A percentile compares a stretch with the other conserved stretches of the same genome.
phyloP scores from a whole-genome alignment of 2,888 invertebrate genomes.

The Pristionchus exspectatus region DNA sequence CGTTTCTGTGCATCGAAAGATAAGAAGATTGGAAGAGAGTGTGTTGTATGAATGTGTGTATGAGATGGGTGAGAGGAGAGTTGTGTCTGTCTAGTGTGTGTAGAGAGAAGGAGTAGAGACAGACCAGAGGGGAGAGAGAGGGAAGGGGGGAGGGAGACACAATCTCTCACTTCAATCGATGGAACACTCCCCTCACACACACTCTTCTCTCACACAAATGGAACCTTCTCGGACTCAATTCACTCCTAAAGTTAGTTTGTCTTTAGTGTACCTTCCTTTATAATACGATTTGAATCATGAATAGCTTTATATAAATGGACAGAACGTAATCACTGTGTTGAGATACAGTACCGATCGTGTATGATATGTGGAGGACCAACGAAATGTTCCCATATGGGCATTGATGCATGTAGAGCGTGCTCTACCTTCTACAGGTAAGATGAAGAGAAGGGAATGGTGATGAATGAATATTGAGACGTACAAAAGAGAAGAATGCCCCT shows the following conservation, averaged over 20 bases:
- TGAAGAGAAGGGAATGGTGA: neutral
- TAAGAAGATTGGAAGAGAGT: neutral
- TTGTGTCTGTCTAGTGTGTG: constrained; percentile 43
- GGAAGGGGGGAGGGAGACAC: constrained; percentile 26
- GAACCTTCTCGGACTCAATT: neutral
- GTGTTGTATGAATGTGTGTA: constrained; percentile 10
- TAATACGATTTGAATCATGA: neutral
- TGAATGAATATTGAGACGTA: constrained; percentile 7
- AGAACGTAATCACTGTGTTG: neutral
- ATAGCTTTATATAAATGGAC: too few species aligned
- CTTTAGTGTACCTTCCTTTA: neutral
- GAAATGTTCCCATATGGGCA: constrained; percentile 45
- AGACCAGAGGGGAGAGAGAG: constrained; percentile 10
- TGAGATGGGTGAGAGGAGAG: neutral
- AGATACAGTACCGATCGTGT: constrained; percentile 23
- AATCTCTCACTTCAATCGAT: constrained; percentile 5
- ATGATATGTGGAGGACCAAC: constrained; percentile 43
- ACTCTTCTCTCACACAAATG: constrained; percentile 20
- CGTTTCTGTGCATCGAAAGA: neutral
- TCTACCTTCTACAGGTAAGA: constrained; percentile 49
- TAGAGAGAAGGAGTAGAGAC: neutral
- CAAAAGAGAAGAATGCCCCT: constrained; percentile 9
- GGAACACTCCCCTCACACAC: constrained; percentile 19
- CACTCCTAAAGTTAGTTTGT: neutral
- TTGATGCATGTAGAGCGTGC: constrained; percentile 49